Base-by-base conservation (phyloP, 2,888 invertebrate species). In the Orgyia antiqua region DNA sequence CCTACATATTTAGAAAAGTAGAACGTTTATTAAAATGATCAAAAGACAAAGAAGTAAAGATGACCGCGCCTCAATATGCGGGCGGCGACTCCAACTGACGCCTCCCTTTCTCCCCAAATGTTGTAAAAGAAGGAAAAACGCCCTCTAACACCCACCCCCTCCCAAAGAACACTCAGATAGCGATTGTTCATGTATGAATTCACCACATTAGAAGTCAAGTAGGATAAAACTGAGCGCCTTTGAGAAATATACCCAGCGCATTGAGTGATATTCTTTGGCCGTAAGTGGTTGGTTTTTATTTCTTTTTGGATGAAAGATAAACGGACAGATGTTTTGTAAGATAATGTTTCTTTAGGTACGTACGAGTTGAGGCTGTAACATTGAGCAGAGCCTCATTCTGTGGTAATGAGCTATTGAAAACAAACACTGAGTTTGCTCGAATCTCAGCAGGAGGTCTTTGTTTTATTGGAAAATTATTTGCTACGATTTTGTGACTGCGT, bases 141-240 rank as follows among this genome's bases (percentile, higher is more conserved):
- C 58, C 53, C 54, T 47, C 42, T 39, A 31, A 13, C 42, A 55
- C 39, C 46, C 39, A 40, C 39, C 33, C 34, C 42, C 45, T 45
- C 51, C 39, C 48, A 53, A 46, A 60, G 68, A 69, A 64, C 76
- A 68, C 76, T 70, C 72, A 67, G 68, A 65, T 57, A 74, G 59
- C 79, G 66, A 83, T 87, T 90, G 89, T 88, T 88, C 89, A 90
- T 90, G 89, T 90, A 90, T 90, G 89, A 88, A 90, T 90, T 89
- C 90, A 90, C 88, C 89, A 90, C 90, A 90, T 90, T 89, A 90
- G 75, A 83, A 88, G 88, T 87, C 89, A 88, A 88, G 88, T 88
- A 87, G 87, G 87, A 87, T 87, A 83, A 86, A 84, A 84, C 84
- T 72, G 75, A 72, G 74, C 75, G 74, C 68, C 79, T 75, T 78